Evolutionary conservation across 2,797 vertebrate genomes (phyloP), one percentile per base, ranked within the genome.

Genomic region (Peromyscus melanophrys): DNA sequence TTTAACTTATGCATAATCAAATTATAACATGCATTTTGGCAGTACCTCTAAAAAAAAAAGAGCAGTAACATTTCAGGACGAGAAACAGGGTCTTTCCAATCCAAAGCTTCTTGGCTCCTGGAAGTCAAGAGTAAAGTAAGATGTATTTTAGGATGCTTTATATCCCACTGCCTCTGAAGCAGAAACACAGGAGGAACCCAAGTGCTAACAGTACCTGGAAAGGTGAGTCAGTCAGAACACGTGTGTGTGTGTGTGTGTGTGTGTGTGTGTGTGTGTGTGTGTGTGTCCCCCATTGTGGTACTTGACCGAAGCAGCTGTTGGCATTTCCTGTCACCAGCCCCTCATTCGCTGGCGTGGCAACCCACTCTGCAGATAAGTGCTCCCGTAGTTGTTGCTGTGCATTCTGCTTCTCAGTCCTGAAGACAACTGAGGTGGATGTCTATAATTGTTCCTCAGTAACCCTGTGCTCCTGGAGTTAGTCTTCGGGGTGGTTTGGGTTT

Each of bases 341-440:
- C 73, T 61, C 91, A 57, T 95, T 96, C 95, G 95, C 97, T 98
- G 97, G 96, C 83, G 97, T 97, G 65, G 95, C 97, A 95, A 96
- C 97, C 94, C 89, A 75, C 87, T 96, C 96, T 97, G 96, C 0
- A 81, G 96, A 84, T 97, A 97, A 98, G 73, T 95, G 91, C 86
- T 96, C 97, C 97, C 97, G 96, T 97, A 96, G 98, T 92, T 87
- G n/a, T 89, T 80, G n/a, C 88, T 81, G 76, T 81, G 78, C 77
- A n/a, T 95, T 93, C 97, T 97, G 84, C 96, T 95, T 92, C 71
- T 91, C 67, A 98, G 94, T 77, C 8, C 78, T 94, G 37, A 95
- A 96, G 83, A 69, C 85, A 88, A 65, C 77, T 14, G 13, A 88
- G 59, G 52, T 81, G 92, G 55, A 81, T 80, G 40, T 96, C 63